Conservation (phyloP, 2,113 vertebrate species). For the Xerus inauris region DNA sequence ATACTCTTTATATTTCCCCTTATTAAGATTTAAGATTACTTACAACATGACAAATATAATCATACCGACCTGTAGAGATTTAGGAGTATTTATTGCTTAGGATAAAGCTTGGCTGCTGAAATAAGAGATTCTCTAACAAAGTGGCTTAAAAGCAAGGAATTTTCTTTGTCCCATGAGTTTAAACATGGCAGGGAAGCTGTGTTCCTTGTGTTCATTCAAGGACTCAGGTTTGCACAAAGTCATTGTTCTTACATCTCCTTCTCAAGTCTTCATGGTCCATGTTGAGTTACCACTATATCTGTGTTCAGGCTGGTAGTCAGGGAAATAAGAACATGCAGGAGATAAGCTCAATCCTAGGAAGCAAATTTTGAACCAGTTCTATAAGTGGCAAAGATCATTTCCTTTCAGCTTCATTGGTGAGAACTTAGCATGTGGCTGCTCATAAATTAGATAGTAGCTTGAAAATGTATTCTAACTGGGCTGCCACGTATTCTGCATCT, state of each 20-base stretch:
- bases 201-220: not conserved
- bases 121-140: not conserved
- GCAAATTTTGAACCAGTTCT: not conserved
- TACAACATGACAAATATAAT: not conserved
- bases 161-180: not conserved
- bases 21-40: not conserved
- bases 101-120: not conserved
- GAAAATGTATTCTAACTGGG: not conserved
- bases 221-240: not conserved
- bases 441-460: not conserved
- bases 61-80: not conserved
- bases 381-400: not conserved
- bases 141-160: not conserved
- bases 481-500: not conserved
- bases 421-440: not conserved
- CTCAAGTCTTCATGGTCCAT: not conserved
- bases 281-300: not conserved
- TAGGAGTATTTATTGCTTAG: not conserved
- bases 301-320: not conserved
- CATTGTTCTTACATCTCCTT: not conserved
- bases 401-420: not conserved
- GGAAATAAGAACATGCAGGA: not conserved
- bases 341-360: not conserved
- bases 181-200: not conserved
- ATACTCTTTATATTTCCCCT: not conserved